These are phyloP conservation scores for Polyommatus iphigenia DNA, from an alignment of 2,888 invertebrate species.

Conservation along the genomic window DNA sequence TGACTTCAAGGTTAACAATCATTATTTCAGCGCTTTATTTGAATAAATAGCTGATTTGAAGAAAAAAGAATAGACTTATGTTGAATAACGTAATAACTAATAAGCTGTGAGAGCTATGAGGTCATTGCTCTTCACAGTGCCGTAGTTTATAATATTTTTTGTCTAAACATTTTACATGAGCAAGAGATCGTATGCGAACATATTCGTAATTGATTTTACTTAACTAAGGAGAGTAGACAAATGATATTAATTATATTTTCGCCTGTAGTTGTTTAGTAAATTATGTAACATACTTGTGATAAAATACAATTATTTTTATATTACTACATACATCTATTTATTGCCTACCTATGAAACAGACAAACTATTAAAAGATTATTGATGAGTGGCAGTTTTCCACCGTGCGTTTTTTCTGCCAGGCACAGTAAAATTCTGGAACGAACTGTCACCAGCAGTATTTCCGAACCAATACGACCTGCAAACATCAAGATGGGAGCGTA, in stretches of 20 bases:
- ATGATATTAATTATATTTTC: not conserved
- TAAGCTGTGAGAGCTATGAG: too few species aligned
- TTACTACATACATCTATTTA: not conserved
- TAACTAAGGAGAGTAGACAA: not conserved
- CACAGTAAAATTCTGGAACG: too few species aligned
- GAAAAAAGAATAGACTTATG: not conserved
- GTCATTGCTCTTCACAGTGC: too few species aligned
- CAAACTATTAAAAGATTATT: not conserved
- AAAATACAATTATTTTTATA: constrained; percentile 15
- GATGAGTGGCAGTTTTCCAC: too few species aligned
- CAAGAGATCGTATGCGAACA: not conserved
- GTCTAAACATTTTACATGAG: not conserved
- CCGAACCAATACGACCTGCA: too few species aligned
- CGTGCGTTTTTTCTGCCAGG: too few species aligned
- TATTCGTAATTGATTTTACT: not conserved
- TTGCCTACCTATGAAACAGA: not conserved
- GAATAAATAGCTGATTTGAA: not conserved
- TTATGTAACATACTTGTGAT: not conserved
- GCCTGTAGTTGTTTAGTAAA: not conserved
- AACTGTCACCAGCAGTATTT: too few species aligned
- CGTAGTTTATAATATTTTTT: too few species aligned
- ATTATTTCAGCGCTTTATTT: too few species aligned
- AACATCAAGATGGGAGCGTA: too few species aligned
- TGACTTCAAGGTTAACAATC: too few species aligned
- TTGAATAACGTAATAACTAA: too few species aligned